Conservation (phyloP, 2,888 invertebrate genomes). For the Drosophila mercatorum region DNA sequence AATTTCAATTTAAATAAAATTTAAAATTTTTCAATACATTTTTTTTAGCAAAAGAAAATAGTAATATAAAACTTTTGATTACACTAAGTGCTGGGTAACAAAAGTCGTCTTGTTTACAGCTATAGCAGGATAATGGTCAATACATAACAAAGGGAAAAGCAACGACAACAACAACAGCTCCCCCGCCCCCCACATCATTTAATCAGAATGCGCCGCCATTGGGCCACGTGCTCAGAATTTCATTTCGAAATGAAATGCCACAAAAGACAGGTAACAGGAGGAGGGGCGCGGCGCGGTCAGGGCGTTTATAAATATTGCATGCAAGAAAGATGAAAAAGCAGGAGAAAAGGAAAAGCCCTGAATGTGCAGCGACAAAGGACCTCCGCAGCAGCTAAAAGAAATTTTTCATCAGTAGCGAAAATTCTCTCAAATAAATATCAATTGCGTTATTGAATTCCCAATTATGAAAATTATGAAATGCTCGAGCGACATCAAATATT, state of each 20-base stretch:
- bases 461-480: conserved; percentile 3
- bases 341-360: conserved; percentile 15
- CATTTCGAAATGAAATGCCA: conserved; percentile 68
- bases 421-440: conserved; percentile 1
- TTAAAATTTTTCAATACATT: too few relatives aligned
- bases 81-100: conserved; percentile 9
- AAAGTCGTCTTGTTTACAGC: conserved; percentile 14
- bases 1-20: too few relatives aligned
- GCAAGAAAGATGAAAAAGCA: conserved; percentile 36
- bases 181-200: conserved; percentile 9
- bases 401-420: not conserved
- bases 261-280: conserved; percentile 9
- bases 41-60: not conserved
- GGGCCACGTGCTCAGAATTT: conserved; percentile 74
- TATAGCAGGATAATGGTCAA: conserved; percentile 25
- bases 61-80: not conserved
- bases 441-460: conserved; percentile 16
- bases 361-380: conserved; percentile 27
- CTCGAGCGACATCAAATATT: not conserved
- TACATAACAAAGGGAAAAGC: conserved; percentile 31
- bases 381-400: conserved; percentile 10
- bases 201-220: conserved; percentile 46
- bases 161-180: conserved; percentile 37
- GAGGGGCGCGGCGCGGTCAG: not conserved
- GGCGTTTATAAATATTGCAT: conserved; percentile 69